These are phyloP conservation scores for Antheraea yamamai DNA, from an alignment of 2,888 invertebrate species.

Conservation along the genomic window DNA sequence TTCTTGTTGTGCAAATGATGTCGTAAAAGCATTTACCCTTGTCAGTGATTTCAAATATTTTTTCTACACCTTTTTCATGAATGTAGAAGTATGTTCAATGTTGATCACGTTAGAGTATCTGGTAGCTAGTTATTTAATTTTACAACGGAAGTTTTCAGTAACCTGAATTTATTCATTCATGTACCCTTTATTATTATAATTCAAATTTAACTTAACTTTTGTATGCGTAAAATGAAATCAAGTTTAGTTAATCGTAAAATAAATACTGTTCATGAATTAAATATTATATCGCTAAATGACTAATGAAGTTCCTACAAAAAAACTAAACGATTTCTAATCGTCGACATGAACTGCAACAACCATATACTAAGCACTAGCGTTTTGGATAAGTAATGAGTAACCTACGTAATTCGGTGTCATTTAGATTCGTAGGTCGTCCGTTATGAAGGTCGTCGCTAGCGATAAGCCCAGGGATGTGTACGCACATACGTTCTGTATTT, in stretches of 20 bases:
- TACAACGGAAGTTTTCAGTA: not conserved
- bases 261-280: no score
- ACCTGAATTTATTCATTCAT: not conserved
- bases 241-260: not conserved
- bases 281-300: not conserved
- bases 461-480: not conserved
- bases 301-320: not conserved
- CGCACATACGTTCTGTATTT: not conserved
- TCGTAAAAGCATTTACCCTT: not conserved
- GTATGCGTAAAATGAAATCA: not conserved
- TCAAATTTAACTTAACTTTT: not conserved
- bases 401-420: constrained; percentile 1
- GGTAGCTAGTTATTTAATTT: not conserved
- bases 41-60: not conserved
- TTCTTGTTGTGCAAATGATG: not conserved
- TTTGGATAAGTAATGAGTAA: not conserved
- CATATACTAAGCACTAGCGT: not conserved
- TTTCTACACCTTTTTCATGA: not conserved
- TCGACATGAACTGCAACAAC: not conserved
- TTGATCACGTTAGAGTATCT: not conserved
- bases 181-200: not conserved
- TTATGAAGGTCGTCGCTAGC: not conserved
- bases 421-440: not conserved
- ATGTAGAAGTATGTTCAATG: no score
- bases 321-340: not conserved